Evolutionary conservation across 2,888 invertebrate genomes (phyloP), one percentile per base, ranked within the genome.

Genomic region (Villa cingulata): DNA sequence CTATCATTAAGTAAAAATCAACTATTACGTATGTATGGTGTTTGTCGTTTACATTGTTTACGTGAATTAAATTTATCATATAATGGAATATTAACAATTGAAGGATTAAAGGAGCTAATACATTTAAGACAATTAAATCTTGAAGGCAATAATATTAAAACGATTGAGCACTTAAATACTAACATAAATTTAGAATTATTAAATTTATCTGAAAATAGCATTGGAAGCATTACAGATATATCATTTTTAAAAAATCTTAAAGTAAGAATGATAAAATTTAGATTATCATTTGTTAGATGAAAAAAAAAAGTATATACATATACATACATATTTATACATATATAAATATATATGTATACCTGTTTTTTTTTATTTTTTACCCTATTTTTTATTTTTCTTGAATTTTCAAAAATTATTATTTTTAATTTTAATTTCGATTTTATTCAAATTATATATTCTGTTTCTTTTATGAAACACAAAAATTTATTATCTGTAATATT

Each of bases 121-220:
- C 82, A 86, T 61, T 73, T 94, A 50, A 81, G 82, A 62, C 83
- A 83, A 61, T 73, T 94, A 45, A 87, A 88, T 69, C 72, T 94
- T 53, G 79, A 85, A 68, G 87, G 86, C 53, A 94, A 94, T 71
- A 90, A 85, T 61, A 86, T 94, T 58, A 92, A 92, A 77, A 81
- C 82, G n/a, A 86, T 92, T 62, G 91, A 91, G 61, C 88, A 89
- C 70, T 72, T 94, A 54, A 83, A 85, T 61, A 79, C 82, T 56
- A 91, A 88, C 64, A 73, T 78, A 41, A 81, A 83, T 61, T 70
- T 94, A 64, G 86, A 88, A 63, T 79, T 83, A 64, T 69, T 94
- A 57, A 92, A 94, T 72, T 70, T 94, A 55, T 89, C 91, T 4
- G 88, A 89, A 65, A 94, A 94, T 66, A 83, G 80, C 63, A 89